phyloP scores from a whole-genome alignment of 2,113 vertebrate species.

The Zapus hudsonius region DNA sequence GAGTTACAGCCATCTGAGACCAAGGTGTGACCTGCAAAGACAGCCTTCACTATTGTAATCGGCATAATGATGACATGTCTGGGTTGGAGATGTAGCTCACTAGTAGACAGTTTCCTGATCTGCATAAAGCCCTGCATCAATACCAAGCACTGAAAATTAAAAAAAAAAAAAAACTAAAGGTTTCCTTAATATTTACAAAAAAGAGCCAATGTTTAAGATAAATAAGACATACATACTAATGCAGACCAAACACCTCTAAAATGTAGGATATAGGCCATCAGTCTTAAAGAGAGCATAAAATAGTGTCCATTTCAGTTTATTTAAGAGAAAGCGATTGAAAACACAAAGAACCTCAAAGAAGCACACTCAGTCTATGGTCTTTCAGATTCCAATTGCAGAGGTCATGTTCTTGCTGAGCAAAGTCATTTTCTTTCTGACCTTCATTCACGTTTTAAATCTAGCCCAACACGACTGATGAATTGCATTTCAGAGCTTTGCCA shows the following conservation, averaged over 20 bases:
- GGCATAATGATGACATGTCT: not conserved
- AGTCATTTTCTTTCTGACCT: constrained; percentile 43
- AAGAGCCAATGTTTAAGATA: constrained; percentile 1
- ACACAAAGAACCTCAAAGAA: not conserved
- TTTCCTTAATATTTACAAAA: not conserved
- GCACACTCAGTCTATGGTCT: not conserved
- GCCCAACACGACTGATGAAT: not conserved
- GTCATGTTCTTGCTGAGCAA: constrained; percentile 38
- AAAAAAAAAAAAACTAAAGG: not conserved
- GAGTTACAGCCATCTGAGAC: not conserved
- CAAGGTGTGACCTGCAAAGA: not conserved
- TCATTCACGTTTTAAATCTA: not conserved
- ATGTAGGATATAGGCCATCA: not conserved
- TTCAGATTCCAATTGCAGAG: constrained; percentile 23
- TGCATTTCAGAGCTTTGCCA: constrained; percentile 46
- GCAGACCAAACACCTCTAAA: not conserved
- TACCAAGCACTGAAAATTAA: not conserved
- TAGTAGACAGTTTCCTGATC: not conserved
- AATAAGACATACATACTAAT: not conserved
- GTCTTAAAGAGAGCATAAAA: not conserved
- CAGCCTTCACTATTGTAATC: not conserved
- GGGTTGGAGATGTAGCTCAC: not conserved
- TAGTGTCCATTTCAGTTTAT: not conserved
- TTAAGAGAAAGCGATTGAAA: constrained; percentile 9
- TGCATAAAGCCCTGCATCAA: not conserved